These are phyloP conservation scores for Cheilosia grossa DNA, from an alignment of 2,888 invertebrate genomes.

Conservation along the genomic window DNA sequence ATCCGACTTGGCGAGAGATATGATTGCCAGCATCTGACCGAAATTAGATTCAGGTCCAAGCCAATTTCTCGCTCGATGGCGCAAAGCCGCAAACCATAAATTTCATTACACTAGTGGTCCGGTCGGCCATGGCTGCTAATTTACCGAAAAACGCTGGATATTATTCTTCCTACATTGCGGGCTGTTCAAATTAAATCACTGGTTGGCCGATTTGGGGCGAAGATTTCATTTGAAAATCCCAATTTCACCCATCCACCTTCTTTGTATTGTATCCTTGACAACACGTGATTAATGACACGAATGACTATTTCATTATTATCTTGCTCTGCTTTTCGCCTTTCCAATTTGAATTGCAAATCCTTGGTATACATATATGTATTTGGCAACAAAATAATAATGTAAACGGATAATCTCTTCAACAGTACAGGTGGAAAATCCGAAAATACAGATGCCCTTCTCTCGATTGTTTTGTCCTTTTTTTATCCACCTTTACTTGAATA, in stretches of 20 bases:
- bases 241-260: constrained; percentile 10
- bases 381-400: not conserved
- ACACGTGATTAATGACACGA: constrained; percentile 63
- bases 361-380: constrained; percentile 13
- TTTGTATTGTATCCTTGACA: constrained; percentile 22
- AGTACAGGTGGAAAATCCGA: constrained; percentile 52
- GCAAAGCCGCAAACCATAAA: constrained; percentile 49
- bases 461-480: constrained; percentile 50
- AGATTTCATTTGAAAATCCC: constrained; percentile 23
- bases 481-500: constrained; percentile 30
- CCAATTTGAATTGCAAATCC: constrained; percentile 64
- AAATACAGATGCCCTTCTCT: constrained; percentile 54
- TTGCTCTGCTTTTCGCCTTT: constrained; percentile 22
- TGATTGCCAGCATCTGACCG: not conserved
- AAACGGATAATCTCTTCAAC: constrained; percentile 34
- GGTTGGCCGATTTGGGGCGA: not conserved
- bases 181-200: constrained; percentile 62
- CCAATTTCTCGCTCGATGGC: constrained; percentile 58
- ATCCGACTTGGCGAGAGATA: constrained; percentile 13
- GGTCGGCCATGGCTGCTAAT: constrained; percentile 44
- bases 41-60: constrained; percentile 56
- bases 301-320: constrained; percentile 60
- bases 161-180: constrained; percentile 7
- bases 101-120: constrained; percentile 21
- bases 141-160: constrained; percentile 15